A percentile compares a stretch with the other conserved stretches of the same genome.
These are phyloP conservation scores for Antheraea pernyi DNA, from an alignment of 1,140 invertebrate genomes.

Conservation along the genomic window DNA sequence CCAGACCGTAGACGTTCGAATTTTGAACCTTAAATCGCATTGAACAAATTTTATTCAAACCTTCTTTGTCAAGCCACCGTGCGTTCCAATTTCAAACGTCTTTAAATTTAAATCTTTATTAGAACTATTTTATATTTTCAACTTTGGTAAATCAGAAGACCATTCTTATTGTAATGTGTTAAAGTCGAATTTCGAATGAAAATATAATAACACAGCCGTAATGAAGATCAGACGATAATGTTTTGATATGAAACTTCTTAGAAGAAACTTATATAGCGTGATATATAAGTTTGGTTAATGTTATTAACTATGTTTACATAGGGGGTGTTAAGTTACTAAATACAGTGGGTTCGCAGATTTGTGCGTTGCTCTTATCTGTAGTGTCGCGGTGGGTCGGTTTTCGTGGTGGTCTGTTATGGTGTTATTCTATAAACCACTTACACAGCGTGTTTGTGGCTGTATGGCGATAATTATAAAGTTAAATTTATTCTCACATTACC, in stretches of 20 bases:
- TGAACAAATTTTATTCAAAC: not conserved
- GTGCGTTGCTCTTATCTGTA: conserved; percentile 47
- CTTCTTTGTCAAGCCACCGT: conserved; percentile 17
- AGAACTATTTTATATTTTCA: conserved; percentile 6
- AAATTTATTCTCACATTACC: too few species aligned
- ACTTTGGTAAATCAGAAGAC: not conserved
- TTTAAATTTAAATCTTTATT: conserved; percentile 24
- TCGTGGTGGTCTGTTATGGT: conserved; percentile 36
- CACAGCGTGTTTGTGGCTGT: too few species aligned
- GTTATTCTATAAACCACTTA: not conserved
- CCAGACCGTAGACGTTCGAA: not conserved
- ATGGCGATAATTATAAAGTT: too few species aligned
- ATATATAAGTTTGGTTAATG: conserved; percentile 48
- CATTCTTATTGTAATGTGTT: not conserved
- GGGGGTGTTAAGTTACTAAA: conserved; percentile 22
- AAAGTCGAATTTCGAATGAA: not conserved
- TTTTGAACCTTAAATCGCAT: conserved; percentile 1
- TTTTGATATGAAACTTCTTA: conserved; percentile 65
- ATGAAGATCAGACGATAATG: conserved; percentile 20
- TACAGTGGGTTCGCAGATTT: conserved; percentile 56
- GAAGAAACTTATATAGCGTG: conserved; percentile 53
- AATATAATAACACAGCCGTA: not conserved
- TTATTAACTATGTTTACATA: conserved; percentile 31
- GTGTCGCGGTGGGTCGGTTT: conserved; percentile 35
- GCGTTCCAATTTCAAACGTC: conserved; percentile 46